Base-by-base conservation (phyloP, 2,113 vertebrate species). In the Bagarius yarrelli region DNA sequence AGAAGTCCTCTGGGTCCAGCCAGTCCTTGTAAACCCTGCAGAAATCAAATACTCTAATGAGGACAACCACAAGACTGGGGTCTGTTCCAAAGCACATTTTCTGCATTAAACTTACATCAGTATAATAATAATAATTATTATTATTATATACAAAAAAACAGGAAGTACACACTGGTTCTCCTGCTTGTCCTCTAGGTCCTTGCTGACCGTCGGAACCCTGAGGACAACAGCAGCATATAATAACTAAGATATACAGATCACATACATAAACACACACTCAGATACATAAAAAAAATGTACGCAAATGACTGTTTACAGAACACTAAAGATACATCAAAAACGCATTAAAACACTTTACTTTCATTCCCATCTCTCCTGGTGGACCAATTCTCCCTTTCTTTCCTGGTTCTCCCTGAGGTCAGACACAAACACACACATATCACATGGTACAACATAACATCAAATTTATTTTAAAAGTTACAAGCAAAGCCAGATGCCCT, bases 291-390 rank as follows among this genome's bases (percentile, higher is more conserved):
- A 19, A 76, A 57, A 13, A 69, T 15, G 18, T 30, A 60, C 44
- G 44, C 19, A 55, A 0, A 47, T 15, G 1, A 67, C 40, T 14
- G 4, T 67, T 18, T 67, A 40, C 2, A 40, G 19, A 40, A 67
- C 19, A n/a, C 13, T 34, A 55, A 47, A 47, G 13, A 72, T 27
- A 23, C 52, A n/a, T n/a, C n/a, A 83, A 1, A 16, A 27, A 83
- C 57, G 90, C 5, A 64, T 63, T 69, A n/a, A 44, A 53, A 75
- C 27, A 59, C 25, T 93, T 93, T 44, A 96, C 97, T 83, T 96
- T 98, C 87, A 96, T 96, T 1, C 97, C 97, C 0, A 89, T 89
- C 32, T 94, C 85, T 87, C 93, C 93, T 14, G 47, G 0, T 64
- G 89, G 71, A 76, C 93, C 93, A 2, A 27, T 0, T 32, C 81